phyloP scores from a whole-genome alignment of 2,113 vertebrate genomes.

The Albula goreensis region DNA sequence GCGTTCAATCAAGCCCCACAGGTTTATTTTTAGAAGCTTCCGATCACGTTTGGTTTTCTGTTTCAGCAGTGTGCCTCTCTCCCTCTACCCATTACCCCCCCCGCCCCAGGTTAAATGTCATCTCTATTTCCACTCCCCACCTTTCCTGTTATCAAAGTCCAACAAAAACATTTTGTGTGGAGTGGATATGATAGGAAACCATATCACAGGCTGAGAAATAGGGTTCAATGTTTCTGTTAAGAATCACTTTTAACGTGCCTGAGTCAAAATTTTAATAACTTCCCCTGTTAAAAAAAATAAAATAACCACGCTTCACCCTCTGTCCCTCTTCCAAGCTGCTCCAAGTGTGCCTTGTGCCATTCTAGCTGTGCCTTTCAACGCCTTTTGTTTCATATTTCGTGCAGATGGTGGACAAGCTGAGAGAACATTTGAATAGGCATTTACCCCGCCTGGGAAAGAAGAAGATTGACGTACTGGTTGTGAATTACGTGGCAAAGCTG shows the following conservation, averaged over 20 bases:
- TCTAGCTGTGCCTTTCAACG: too few species aligned
- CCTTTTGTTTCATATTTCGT: slow-evolving; percentile 23
- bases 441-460: slow-evolving; percentile 84
- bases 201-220: too few species aligned
- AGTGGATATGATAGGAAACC: background rate
- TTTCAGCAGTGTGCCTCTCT: background rate
- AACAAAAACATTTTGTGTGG: background rate
- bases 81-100: background rate
- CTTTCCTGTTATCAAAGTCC: background rate
- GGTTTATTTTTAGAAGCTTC: background rate
- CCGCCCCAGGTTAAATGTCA: background rate
- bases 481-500: slow-evolving; percentile 85
- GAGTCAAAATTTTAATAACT: too few species aligned
- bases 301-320: background rate
- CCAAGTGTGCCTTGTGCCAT: background rate
- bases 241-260: too few species aligned
- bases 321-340: background rate
- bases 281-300: too few species aligned
- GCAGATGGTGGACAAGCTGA: slow-evolving; percentile 88
- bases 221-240: too few species aligned
- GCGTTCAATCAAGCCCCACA: background rate
- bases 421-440: slow-evolving; percentile 84
- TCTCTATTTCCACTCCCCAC: background rate
- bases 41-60: background rate
- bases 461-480: slow-evolving; percentile 83